Conservation (phyloP, 1,140 invertebrate species). For the Centruroides vittatus region DNA sequence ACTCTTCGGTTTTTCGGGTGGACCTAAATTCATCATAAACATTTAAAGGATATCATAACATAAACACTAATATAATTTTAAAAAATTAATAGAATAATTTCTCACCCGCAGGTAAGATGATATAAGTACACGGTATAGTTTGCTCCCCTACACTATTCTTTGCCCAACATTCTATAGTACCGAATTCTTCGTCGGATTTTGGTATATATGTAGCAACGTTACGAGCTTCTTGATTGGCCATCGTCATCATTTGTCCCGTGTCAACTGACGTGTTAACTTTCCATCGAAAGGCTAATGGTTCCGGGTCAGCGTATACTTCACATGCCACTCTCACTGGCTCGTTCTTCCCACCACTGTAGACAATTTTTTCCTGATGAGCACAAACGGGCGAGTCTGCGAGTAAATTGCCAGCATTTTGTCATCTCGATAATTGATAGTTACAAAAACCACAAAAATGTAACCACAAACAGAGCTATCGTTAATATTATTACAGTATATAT, state of each 20-base stretch:
- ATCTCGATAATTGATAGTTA: too few species aligned
- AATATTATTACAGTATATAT: too few species aligned
- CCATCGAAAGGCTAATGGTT: conserved; percentile 59
- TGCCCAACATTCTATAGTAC: conserved; percentile 69
- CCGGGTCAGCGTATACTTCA: conserved; percentile 69
- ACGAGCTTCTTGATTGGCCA: conserved; percentile 32
- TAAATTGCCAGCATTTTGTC: background rate
- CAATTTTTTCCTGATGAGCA: conserved; percentile 48
- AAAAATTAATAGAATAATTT: too few species aligned
- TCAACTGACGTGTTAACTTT: conserved; percentile 75
- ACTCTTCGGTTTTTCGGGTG: conserved; percentile 62
- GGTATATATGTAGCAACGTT: conserved; percentile 51
- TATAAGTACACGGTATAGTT: conserved; percentile 58
- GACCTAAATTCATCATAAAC: conserved; percentile 35
- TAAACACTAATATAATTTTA: too few species aligned
- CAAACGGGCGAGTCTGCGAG: conserved; percentile 42
- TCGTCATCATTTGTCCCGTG: conserved; percentile 44
- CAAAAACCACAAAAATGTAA: too few species aligned
- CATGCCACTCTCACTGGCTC: conserved; percentile 59
- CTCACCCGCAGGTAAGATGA: conserved; percentile 47
- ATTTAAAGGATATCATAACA: too few species aligned
- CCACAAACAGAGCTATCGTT: too few species aligned
- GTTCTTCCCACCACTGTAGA: conserved; percentile 50
- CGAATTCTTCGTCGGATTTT: conserved; percentile 47
- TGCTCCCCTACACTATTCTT: conserved; percentile 65